These are phyloP conservation scores for Periphyllus acericola DNA, from an alignment of 2,888 invertebrate genomes.

Conservation along the genomic window DNA sequence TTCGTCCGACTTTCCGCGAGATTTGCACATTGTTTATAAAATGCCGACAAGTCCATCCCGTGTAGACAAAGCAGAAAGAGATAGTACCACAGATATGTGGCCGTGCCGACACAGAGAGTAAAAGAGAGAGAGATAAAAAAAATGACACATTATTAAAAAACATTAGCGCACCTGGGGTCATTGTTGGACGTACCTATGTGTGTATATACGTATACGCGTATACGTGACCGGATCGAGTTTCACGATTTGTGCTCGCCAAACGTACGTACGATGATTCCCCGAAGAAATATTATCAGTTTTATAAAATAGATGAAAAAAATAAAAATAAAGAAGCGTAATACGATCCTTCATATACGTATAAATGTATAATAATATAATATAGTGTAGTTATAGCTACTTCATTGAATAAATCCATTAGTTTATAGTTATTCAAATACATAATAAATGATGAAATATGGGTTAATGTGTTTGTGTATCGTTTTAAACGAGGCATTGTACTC, in stretches of 20 bases:
- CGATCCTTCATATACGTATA: not conserved
- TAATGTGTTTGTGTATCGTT: not conserved
- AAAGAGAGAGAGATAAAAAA: slow-evolving; percentile 10
- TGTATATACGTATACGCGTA: not conserved
- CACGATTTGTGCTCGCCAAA: slow-evolving; percentile 26
- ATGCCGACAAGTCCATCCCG: slow-evolving; percentile 38
- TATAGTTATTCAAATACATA: not conserved
- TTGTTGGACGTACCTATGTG: not conserved
- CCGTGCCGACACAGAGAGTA: not conserved
- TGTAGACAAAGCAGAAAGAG: not conserved
- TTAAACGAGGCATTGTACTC: slow-evolving; percentile 47
- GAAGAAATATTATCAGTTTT: not conserved
- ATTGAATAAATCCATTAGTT: slow-evolving; percentile 14
- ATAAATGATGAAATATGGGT: slow-evolving; percentile 40
- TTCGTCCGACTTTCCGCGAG: slow-evolving; percentile 40
- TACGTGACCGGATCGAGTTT: slow-evolving; percentile 44
- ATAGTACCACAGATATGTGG: not conserved
- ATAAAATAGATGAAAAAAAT: not conserved
- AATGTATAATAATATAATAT: not conserved
- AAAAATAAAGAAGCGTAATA: not conserved
- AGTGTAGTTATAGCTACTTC: not conserved
- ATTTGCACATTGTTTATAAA: slow-evolving; percentile 50
- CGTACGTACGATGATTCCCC: not conserved
- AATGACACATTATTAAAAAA: slow-evolving; percentile 53
- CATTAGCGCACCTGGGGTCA: slow-evolving; percentile 36